Percentiles rank a stretch among this genome's conserved stretches.
Evolutionary conservation across 2,797 vertebrate genomes (phyloP).

Genomic region (Anguilla megastoma): DNA sequence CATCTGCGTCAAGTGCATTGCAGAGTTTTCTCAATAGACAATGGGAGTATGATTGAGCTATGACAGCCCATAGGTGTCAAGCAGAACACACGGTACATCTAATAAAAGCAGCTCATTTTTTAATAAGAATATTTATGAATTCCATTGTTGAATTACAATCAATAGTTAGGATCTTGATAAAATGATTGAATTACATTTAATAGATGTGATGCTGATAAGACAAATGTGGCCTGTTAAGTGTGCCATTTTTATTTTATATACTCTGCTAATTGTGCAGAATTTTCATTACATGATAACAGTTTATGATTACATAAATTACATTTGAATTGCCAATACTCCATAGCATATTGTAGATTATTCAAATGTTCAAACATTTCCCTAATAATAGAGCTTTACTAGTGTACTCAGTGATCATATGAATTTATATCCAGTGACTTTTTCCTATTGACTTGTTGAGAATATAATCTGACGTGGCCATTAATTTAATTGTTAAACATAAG

Average conservation of each 20-base stretch:
- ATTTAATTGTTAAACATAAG: too few relatives aligned
- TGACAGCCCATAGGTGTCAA: background rate
- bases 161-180: background rate
- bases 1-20: background rate
- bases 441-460: too few relatives aligned
- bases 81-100: background rate
- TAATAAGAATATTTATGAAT: background rate
- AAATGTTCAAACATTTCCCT: too few relatives aligned
- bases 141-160: background rate
- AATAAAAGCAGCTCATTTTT: background rate
- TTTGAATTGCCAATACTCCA: background rate
- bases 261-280: too few relatives aligned
- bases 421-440: too few relatives aligned
- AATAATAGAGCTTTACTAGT: too few relatives aligned
- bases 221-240: background rate
- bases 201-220: too few relatives aligned
- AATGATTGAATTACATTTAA: background rate
- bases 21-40: background rate
- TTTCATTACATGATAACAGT: background rate
- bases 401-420: too few relatives aligned
- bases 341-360: too few relatives aligned
- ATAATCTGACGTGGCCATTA: too few relatives aligned
- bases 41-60: background rate
- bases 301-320: background rate
- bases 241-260: background rate